Conservation (phyloP, 2,888 invertebrate genomes). For the Orthosia gothica region DNA sequence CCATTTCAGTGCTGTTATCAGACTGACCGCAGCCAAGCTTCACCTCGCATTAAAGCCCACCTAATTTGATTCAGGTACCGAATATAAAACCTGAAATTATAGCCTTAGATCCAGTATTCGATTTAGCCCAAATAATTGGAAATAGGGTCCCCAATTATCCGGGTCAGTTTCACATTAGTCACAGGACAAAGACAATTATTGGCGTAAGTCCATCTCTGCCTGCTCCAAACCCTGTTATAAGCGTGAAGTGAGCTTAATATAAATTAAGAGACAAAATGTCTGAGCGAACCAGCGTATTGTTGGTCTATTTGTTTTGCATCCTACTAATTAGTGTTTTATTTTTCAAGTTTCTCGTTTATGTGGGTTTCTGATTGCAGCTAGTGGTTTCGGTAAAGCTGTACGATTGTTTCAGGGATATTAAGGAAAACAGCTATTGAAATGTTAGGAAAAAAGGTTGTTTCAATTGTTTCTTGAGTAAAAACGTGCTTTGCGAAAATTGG, state of each 20-base stretch:
- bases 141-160: constrained; percentile 15
- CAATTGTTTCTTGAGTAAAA: neutral
- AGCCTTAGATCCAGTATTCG: neutral
- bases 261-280: constrained; percentile 9
- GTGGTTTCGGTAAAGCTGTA: neutral
- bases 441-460: constrained; percentile 7
- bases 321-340: constrained; percentile 26
- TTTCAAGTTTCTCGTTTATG: constrained; percentile 28
- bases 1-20: neutral
- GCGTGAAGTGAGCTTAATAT: constrained; percentile 3
- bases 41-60: neutral
- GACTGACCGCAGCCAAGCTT: neutral
- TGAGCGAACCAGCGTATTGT: neutral
- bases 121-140: constrained; percentile 33
- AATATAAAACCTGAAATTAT: constrained; percentile 28
- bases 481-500: neutral
- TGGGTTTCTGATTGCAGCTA: neutral
- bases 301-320: neutral
- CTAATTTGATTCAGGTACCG: neutral
- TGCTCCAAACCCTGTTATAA: neutral
- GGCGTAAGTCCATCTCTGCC: constrained; percentile 16
- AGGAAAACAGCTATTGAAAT: constrained; percentile 9
- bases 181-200: constrained; percentile 33
- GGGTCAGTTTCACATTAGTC: constrained; percentile 23
- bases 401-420: constrained; percentile 1